Evolutionary conservation across 2,797 vertebrate species (phyloP).

Genomic region (Brachymystax lenok): DNA sequence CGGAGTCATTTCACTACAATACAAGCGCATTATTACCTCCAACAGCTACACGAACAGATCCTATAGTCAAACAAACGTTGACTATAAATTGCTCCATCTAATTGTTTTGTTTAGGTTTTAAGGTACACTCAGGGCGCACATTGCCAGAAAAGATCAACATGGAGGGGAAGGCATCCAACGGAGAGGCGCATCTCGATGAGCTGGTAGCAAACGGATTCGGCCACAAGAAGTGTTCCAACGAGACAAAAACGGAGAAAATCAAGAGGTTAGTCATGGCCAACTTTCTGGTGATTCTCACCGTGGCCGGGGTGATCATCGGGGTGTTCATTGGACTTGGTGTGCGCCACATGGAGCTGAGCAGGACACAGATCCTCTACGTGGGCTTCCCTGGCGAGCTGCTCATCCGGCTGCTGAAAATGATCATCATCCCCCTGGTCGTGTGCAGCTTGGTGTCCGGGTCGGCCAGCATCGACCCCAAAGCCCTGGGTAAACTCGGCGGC

Average conservation of each 20-base stretch:
- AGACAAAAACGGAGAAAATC: conserved; percentile 45
- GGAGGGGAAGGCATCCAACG: conserved; percentile 63
- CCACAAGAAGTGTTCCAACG: background rate
- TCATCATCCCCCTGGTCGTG: conserved; percentile 90
- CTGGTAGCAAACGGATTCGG: conserved; percentile 29
- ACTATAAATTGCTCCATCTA: background rate
- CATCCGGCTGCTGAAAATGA: conserved; percentile 88
- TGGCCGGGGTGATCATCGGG: conserved; percentile 80
- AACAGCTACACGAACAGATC: background rate
- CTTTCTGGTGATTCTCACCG: conserved; percentile 88
- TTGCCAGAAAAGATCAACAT: conserved; percentile 62
- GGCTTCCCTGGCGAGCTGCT: conserved; percentile 89
- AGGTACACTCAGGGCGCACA: background rate
- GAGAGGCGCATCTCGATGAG: conserved; percentile 48
- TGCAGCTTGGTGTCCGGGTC: conserved; percentile 90
- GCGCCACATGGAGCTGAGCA: conserved; percentile 58
- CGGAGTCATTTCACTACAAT: background rate
- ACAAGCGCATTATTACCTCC: background rate
- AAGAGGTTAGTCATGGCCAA: conserved; percentile 76
- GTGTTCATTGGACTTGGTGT: conserved; percentile 82
- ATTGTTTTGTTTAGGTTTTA: background rate
- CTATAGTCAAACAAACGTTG: background rate
- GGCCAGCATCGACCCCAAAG: conserved; percentile 87
- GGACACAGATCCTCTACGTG: conserved; percentile 72
- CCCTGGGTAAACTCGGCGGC: conserved; percentile 86